Base-by-base conservation (phyloP, 2,113 vertebrate species). In the Mus spicilegus region DNA sequence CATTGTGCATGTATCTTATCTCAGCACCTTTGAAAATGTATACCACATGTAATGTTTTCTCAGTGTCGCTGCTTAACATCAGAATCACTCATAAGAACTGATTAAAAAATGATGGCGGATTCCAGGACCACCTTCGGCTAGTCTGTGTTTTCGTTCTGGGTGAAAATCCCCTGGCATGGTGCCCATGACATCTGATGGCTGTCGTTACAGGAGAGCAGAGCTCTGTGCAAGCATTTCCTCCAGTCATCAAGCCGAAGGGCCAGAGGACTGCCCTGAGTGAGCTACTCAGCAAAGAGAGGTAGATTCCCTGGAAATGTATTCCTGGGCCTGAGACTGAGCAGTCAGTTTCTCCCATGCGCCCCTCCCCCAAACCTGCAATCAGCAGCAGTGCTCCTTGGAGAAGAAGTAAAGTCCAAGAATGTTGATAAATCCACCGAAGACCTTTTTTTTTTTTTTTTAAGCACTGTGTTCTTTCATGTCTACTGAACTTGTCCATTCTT, bases 151-250 rank as follows among this genome's bases (percentile, higher is more conserved):
- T 97, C 69, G 26, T 96, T 96, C 96, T 89, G 97, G 92, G 96
- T 98, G 97, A 97, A 98, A 96, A 97, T 98, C 88, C 96, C 72
- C 93, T 98, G 98, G 98, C 98, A 86, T 92, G 61, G 72, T 89
- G 98, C 97, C 97, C 94, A 80, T 78, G 96, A 97, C 90, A 97
- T 95, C 96, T 88, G 76, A 91, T 97, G 97, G 97, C 92, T 96
- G 96, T 95, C 97, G 90, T 98, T 97, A 98, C 33, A 81, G 97
- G 97, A 98, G 96, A 97, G 96, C 96, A 97, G 96, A 98, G 97
- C 97, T 98, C 98, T 95, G 96, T 97, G 16, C 82, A 46, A 98
- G 96, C 95, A 97, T 98, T 98, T 98, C 98, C 97, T 98, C 91
- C 96, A 96, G 96, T 81, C 95, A 96, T 97, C 97, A 97, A 97